Percentiles rank a stretch among this genome's conserved stretches.
phyloP scores from a whole-genome alignment of 2,113 vertebrate species.

The Zosterops pallidus region DNA sequence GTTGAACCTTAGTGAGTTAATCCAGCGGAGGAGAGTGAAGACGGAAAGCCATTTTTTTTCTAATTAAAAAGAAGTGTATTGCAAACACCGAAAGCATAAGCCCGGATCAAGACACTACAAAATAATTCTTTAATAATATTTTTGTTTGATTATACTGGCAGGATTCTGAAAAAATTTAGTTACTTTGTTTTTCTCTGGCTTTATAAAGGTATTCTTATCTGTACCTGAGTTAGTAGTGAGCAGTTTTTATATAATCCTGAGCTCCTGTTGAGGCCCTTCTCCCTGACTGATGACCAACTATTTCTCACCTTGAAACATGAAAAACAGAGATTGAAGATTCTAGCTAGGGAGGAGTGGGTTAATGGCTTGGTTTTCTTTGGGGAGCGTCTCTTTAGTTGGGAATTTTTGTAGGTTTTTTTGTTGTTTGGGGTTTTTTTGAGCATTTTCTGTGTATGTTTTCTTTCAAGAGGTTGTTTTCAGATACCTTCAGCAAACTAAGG shows the following conservation, averaged over 20 bases:
- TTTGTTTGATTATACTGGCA: not conserved
- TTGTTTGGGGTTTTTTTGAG: not conserved
- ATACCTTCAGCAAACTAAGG: not conserved
- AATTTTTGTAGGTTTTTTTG: not conserved
- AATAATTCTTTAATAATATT: not conserved
- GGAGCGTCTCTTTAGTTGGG: rapidly evolving
- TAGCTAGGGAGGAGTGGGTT: not conserved
- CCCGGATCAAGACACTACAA: not conserved
- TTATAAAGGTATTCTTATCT: constrained; percentile 1
- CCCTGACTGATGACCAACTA: not conserved
- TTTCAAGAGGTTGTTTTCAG: not conserved
- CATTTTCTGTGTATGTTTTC: not conserved
- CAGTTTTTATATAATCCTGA: not conserved
- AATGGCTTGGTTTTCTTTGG: not conserved
- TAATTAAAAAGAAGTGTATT: not conserved
- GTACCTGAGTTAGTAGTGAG: not conserved
- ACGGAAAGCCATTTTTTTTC: not conserved
- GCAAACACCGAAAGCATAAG: not conserved
- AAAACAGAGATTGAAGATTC: not conserved
- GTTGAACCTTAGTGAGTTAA: not conserved
- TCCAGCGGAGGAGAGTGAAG: not conserved
- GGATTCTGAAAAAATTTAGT: not conserved
- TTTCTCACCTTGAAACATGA: not conserved
- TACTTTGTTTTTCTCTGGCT: not conserved
- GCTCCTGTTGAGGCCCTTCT: not conserved